Evolutionary conservation across 1,140 invertebrate species (phyloP).

Genomic region (Frieseomelitta varia): DNA sequence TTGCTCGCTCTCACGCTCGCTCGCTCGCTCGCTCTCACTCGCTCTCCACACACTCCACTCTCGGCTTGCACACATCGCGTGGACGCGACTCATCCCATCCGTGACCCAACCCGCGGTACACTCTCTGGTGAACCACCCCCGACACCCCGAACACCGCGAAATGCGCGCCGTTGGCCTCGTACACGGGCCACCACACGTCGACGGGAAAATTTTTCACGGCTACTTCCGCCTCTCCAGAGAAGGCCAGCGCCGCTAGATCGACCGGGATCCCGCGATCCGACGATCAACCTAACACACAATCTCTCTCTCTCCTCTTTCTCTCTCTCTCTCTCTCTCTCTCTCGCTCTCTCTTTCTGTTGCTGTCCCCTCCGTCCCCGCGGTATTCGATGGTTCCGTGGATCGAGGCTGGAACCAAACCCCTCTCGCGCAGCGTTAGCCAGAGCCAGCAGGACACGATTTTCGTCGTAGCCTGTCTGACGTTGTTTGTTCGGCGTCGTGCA

Average conservation of each 20-base stretch:
- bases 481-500: constrained; percentile 59
- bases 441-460: constrained; percentile 55
- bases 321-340: background rate
- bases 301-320: constrained; percentile 36
- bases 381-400: background rate
- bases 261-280: constrained; percentile 67
- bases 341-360: background rate
- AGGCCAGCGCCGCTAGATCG: constrained; percentile 61
- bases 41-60: constrained; percentile 35
- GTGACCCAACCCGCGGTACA: constrained; percentile 74
- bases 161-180: constrained; percentile 71
- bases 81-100: constrained; percentile 65
- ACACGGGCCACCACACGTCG: constrained; percentile 74
- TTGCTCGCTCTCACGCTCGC: background rate
- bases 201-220: constrained; percentile 77
- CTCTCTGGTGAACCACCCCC: constrained; percentile 80
- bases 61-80: constrained; percentile 53
- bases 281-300: constrained; percentile 51
- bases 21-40: background rate
- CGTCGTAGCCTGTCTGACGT: constrained; percentile 62
- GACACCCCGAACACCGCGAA: constrained; percentile 80
- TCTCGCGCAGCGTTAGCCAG: background rate
- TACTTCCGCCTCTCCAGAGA: constrained; percentile 72
- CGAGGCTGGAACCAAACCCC: background rate
- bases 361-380: background rate